These are phyloP conservation scores for Cryptoblepharus egeriae DNA, from an alignment of 2,797 vertebrate genomes.

Conservation along the genomic window DNA sequence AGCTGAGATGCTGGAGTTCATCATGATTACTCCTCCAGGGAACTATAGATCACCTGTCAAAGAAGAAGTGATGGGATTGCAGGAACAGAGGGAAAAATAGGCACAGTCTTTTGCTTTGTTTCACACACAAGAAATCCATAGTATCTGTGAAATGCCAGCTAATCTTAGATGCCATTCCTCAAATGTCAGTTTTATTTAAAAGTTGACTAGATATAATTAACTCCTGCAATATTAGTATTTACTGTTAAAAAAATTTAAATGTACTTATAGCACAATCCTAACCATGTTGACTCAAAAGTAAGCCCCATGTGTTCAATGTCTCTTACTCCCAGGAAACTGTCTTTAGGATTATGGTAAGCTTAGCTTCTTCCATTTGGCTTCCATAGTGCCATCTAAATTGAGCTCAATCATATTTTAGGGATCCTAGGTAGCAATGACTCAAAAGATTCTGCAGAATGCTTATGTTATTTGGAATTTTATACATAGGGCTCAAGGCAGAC, in stretches of 20 bases:
- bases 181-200: no score
- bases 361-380: neutral
- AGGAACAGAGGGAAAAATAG: constrained; percentile 35
- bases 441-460: neutral
- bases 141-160: constrained; percentile 18
- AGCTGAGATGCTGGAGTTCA: constrained; percentile 48
- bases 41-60: constrained; percentile 60
- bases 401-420: neutral
- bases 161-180: neutral
- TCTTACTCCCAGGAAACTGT: no score
- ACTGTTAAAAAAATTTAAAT: no score
- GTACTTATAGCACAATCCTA: no score
- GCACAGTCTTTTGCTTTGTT: constrained; percentile 5
- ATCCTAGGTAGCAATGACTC: neutral
- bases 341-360: no score
- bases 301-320: no score
- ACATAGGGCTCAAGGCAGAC: neutral
- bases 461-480: neutral
- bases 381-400: neutral
- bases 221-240: no score
- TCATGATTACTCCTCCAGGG: constrained; percentile 55
- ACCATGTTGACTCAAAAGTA: no score
- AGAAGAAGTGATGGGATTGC: constrained; percentile 39
- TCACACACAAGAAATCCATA: neutral
- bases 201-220: neutral